A percentile compares a stretch with the other conserved stretches of the same genome.
These are phyloP conservation scores for Cosmopolites sordidus DNA, from an alignment of 2,888 invertebrate species.

Conservation along the genomic window DNA sequence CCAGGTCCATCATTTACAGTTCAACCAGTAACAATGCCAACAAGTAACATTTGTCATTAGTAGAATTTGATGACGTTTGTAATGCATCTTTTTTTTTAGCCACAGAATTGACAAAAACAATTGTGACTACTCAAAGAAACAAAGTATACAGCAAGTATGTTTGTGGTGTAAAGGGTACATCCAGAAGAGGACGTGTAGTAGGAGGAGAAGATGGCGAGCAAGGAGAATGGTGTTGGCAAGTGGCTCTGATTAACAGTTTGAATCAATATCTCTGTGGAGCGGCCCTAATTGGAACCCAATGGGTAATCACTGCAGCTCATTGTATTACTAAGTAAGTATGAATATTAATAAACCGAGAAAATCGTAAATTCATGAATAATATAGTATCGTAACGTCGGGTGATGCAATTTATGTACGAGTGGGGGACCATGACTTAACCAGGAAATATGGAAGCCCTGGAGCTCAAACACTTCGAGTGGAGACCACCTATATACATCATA, in stretches of 20 bases:
- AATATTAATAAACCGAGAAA: not conserved
- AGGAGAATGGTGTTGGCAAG: constrained; percentile 95
- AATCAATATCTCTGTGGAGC: constrained; percentile 94
- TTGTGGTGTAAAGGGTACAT: constrained; percentile 85
- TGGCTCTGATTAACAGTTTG: constrained; percentile 85
- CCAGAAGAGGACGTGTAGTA: constrained; percentile 64
- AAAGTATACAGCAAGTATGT: constrained; percentile 86
- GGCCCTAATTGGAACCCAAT: constrained; percentile 88
- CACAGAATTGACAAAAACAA: constrained; percentile 39
- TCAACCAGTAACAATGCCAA: constrained; percentile 28
- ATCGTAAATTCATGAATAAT: not conserved
- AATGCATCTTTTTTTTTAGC: constrained; percentile 30
- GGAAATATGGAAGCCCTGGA: constrained; percentile 86
- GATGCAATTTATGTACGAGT: constrained; percentile 91
- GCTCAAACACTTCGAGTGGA: constrained; percentile 87
- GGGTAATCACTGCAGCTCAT: constrained; percentile 91
- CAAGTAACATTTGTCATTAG: constrained; percentile 25
- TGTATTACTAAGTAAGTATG: constrained; percentile 82
- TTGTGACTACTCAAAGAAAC: constrained; percentile 58
- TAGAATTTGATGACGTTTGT: not conserved
- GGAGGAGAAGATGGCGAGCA: constrained; percentile 88
- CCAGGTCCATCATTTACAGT: constrained; percentile 30
- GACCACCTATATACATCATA: constrained; percentile 92
- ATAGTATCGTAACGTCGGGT: constrained; percentile 86
- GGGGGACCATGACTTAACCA: constrained; percentile 86